phyloP scores from a whole-genome alignment of 2,113 vertebrate genomes.

The Siphamia tubifer region DNA sequence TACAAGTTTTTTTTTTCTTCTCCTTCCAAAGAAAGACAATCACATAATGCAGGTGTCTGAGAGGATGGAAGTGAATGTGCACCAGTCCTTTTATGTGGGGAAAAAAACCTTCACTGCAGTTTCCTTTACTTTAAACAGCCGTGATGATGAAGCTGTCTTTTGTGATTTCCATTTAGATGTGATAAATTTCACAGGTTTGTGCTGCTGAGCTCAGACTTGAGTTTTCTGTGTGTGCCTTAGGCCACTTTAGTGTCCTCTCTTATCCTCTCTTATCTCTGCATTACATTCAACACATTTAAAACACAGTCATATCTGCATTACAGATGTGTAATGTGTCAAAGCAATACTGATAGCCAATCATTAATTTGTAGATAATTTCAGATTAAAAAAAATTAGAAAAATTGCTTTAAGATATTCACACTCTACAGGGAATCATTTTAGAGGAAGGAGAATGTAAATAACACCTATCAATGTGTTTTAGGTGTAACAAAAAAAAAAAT shows the following conservation, averaged over 20 bases:
- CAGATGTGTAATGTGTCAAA: background rate
- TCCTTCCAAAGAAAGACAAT: background rate
- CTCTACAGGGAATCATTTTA: too few relatives aligned
- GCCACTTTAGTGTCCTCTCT: background rate
- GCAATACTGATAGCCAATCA: too few relatives aligned
- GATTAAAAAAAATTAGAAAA: too few relatives aligned
- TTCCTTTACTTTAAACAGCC: background rate
- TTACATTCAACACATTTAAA: background rate
- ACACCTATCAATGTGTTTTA: too few relatives aligned
- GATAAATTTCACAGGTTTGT: conserved; percentile 11
- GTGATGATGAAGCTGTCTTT: background rate
- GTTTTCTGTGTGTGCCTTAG: background rate
- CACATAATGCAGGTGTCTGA: background rate
- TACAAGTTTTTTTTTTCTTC: background rate
- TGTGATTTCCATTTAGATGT: background rate
- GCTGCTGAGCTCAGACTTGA: background rate
- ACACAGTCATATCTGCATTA: background rate
- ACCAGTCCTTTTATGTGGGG: background rate
- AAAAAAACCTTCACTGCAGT: background rate
- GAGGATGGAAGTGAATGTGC: background rate
- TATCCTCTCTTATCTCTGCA: background rate
- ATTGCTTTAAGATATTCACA: too few relatives aligned
- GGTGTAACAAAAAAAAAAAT: background rate
- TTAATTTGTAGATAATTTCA: too few relatives aligned
- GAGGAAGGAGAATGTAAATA: too few relatives aligned